These are phyloP conservation scores for Octopus bimaculoides DNA, from an alignment of 1,140 invertebrate genomes.

Conservation along the genomic window DNA sequence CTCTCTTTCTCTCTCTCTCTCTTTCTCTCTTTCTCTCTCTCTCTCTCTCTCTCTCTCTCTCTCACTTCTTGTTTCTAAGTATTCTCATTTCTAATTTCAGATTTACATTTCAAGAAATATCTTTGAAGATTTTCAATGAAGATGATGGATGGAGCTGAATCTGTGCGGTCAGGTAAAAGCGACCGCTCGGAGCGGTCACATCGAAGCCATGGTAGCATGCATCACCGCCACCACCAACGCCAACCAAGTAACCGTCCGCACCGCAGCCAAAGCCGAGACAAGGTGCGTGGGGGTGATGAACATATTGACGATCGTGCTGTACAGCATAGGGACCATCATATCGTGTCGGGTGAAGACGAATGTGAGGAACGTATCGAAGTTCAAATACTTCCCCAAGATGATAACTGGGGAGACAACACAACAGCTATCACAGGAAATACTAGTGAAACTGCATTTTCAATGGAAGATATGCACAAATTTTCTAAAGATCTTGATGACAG, in stretches of 20 bases:
- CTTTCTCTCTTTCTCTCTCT: slow-evolving; percentile 15
- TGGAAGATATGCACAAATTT: slow-evolving; percentile 72
- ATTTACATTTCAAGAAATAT: slow-evolving; percentile 10
- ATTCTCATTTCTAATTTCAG: slow-evolving; percentile 9
- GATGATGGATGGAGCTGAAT: slow-evolving; percentile 51
- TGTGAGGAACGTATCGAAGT: slow-evolving; percentile 73
- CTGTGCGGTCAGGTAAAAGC: slow-evolving; percentile 53
- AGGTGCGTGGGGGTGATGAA: slow-evolving; percentile 21
- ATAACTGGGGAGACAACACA: slow-evolving; percentile 97
- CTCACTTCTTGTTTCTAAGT: slow-evolving; percentile 21
- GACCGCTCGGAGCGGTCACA: slow-evolving; percentile 54
- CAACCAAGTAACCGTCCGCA: slow-evolving; percentile 30
- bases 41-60: slow-evolving; percentile 13
- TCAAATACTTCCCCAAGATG: slow-evolving; percentile 87
- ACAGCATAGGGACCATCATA: slow-evolving; percentile 48
- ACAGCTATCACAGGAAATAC: slow-evolving; percentile 96
- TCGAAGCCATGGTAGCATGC: slow-evolving; percentile 45
- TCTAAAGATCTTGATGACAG: slow-evolving; percentile 50
- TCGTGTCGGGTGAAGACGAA: slow-evolving; percentile 42
- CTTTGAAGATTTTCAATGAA: not conserved
- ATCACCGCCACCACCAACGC: slow-evolving; percentile 34
- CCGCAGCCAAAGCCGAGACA: slow-evolving; percentile 31
- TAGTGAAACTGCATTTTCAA: slow-evolving; percentile 77
- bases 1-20: slow-evolving; percentile 14
- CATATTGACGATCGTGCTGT: slow-evolving; percentile 48